Evolutionary conservation across 1,140 invertebrate genomes (phyloP).

Genomic region (Armadillidium nasatum): DNA sequence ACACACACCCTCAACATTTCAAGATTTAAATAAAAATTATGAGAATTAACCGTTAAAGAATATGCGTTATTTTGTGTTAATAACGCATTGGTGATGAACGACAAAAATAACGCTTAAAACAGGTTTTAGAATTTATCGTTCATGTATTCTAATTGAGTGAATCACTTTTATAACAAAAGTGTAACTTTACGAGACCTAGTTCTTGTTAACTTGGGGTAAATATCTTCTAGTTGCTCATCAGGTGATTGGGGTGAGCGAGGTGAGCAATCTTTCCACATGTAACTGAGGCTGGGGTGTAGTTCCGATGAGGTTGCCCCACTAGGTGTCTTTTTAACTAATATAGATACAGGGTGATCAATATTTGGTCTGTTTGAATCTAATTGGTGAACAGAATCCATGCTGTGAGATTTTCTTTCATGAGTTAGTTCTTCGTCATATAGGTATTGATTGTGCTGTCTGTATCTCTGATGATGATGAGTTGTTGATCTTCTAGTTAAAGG

Average conservation of each 20-base stretch:
- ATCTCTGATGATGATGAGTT: background rate
- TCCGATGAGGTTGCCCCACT: background rate
- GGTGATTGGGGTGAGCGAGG: background rate
- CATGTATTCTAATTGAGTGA: background rate
- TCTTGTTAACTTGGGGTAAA: background rate
- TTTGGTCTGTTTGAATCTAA: background rate
- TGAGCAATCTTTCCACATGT: background rate
- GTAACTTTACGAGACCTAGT: background rate
- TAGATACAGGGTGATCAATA: background rate
- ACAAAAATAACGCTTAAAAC: no score
- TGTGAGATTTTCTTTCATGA: background rate
- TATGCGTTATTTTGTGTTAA: no score
- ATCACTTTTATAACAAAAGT: background rate
- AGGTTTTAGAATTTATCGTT: no score
- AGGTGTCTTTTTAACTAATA: background rate
- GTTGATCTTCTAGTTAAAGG: background rate
- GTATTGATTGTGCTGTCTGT: background rate
- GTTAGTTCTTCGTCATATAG: no score
- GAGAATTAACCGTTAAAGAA: no score
- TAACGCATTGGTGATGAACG: no score
- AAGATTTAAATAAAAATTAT: no score
- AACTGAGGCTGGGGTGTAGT: background rate
- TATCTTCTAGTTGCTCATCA: background rate
- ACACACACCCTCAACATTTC: no score
- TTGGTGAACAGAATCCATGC: background rate